Percentiles rank a stretch among this genome's conserved stretches.
Conservation (phyloP, 2,888 invertebrate genomes). For the Tortricodes alternella region DNA sequence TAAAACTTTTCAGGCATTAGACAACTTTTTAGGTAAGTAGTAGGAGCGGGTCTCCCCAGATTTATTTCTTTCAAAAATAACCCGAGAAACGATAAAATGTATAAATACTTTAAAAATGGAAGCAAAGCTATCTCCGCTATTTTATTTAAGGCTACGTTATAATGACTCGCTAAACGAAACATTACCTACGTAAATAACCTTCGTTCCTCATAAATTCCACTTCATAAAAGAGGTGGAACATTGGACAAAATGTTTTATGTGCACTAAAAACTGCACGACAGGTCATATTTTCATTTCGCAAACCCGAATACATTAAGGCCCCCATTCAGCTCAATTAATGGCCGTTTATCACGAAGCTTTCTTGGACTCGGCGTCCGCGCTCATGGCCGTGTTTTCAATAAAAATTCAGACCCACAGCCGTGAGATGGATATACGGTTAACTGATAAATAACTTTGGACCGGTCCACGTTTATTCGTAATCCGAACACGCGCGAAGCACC, state of each 20-base stretch:
- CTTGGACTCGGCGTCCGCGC: slow-evolving; percentile 3
- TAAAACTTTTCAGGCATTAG: too few species aligned
- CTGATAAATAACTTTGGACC: slow-evolving; percentile 65
- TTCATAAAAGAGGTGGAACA: slow-evolving; percentile 16
- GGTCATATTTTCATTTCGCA: slow-evolving; percentile 29
- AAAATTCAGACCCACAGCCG: slow-evolving; percentile 54
- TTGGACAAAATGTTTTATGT: slow-evolving; percentile 27
- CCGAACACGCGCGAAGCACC: slow-evolving; percentile 66
- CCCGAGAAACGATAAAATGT: not conserved
- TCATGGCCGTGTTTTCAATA: slow-evolving; percentile 54
- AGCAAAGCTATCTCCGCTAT: not conserved
- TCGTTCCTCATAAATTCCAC: slow-evolving; percentile 24
- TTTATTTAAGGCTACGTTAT: slow-evolving; percentile 11
- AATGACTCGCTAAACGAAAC: slow-evolving; percentile 19
- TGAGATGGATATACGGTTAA: slow-evolving; percentile 64
- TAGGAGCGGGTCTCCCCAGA: too few species aligned
- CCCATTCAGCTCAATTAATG: slow-evolving; percentile 26
- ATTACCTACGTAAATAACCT: slow-evolving; percentile 19
- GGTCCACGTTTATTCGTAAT: slow-evolving; percentile 55
- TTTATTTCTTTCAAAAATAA: not conserved
- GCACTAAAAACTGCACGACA: slow-evolving; percentile 30
- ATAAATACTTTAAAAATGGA: not conserved
- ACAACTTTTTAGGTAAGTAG: too few species aligned
- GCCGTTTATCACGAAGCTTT: slow-evolving; percentile 25
- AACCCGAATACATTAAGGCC: slow-evolving; percentile 27